Evolutionary conservation across 2,888 invertebrate species (phyloP), one percentile per base, ranked within the genome.

Genomic region (Tupiocoris notatus): DNA sequence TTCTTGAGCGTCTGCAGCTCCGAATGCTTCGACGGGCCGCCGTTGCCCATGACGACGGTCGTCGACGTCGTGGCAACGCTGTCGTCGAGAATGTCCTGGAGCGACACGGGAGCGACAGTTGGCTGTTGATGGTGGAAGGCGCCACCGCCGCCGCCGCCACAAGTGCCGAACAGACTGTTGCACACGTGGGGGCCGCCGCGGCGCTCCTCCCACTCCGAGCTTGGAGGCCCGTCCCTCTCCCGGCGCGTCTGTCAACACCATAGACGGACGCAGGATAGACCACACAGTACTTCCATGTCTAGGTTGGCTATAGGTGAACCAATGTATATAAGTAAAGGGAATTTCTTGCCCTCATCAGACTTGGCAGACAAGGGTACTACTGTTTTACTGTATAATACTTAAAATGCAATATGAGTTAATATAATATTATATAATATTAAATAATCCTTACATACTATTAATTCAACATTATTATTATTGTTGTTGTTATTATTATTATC

Each of bases 1-100:
- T 88, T 86, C 80, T 86, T 86, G 39, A 88, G 85, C 39, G 87
- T 85, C 22, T 84, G 83, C 75, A 90, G 83, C 81, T 91, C 89
- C 0, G 86, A 84, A 77, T 88, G 87, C 59, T 88, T 83, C 16
- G 83, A 82, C 6, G 76, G 77, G 24, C 65, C 74, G 59, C 73
- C 67, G 62, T 78, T 78, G 56, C 78, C 78, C 78, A 78, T 78
- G 65, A 21, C 66, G 67, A 39, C 59, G 61, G 75, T 61, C 74
- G 64, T 39, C n/a, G n/a, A n/a, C 24, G 58, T 22, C 59, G 56
- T 21, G 21, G 67, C 67, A 56, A 23, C 54, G 54, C 56, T 62
- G 66, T 78, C 78, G 63, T 76, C 57, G 75, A 77, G 77, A 57
- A 75, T 75, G 66, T 74, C 77, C 74, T 59, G 66, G 66, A 77